Conservation (phyloP, 1,140 invertebrate species). For the Ips typographus region DNA sequence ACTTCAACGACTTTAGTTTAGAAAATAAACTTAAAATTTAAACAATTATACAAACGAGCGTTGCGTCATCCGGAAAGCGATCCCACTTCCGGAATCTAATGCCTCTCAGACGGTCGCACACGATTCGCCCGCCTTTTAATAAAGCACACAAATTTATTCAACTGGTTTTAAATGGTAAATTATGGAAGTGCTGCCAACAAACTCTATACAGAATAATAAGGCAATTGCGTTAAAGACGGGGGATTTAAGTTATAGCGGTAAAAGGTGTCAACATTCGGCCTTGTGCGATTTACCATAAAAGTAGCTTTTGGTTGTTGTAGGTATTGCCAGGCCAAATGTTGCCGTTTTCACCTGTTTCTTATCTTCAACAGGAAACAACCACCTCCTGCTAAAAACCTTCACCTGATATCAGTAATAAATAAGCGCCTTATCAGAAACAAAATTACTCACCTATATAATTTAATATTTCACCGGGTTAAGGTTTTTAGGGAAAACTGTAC, state of each 20-base stretch:
- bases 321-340: conserved; percentile 4
- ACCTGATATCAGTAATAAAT: not conserved
- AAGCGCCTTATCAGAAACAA: not conserved
- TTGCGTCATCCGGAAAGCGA: conserved; percentile 2
- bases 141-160: conserved; percentile 24
- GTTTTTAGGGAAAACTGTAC: not conserved
- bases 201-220: conserved; percentile 12
- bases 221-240: conserved; percentile 17
- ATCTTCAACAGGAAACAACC: not conserved
- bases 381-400: not conserved
- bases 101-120: not conserved
- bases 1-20: no score
- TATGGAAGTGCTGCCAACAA: conserved; percentile 23
- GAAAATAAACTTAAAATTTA: no score
- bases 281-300: conserved; percentile 20
- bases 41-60: not conserved
- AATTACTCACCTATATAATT: conserved; percentile 8
- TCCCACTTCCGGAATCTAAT: not conserved
- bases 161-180: conserved; percentile 16
- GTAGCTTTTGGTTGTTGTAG: conserved; percentile 6
- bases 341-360: not conserved
- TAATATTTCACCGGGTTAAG: not conserved
- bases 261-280: conserved; percentile 32
- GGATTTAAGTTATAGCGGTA: conserved; percentile 31
- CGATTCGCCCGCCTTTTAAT: not conserved